Percentiles rank a stretch among this genome's conserved stretches.
phyloP scores from a whole-genome alignment of 2,797 vertebrate species.

The Diplodus puntazzo region DNA sequence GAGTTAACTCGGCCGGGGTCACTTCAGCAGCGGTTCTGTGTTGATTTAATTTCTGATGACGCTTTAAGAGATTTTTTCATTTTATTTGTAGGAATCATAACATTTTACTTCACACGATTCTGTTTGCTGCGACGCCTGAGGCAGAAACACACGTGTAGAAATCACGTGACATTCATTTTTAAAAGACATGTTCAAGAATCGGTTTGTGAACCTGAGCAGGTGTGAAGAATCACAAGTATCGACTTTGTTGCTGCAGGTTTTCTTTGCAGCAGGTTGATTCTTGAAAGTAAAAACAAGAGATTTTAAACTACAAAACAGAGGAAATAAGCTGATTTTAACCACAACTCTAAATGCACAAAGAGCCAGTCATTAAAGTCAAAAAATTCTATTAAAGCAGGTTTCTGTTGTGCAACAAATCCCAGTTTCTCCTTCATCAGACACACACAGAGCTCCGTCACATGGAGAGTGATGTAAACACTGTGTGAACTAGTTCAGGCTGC shows the following conservation, averaged over 20 bases:
- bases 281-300: neutral
- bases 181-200: neutral
- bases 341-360: neutral
- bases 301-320: neutral
- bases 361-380: neutral
- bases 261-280: neutral
- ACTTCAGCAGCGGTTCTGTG: no score
- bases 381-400: neutral
- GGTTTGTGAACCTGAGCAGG: no score
- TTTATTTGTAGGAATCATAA: neutral
- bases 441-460: neutral
- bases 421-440: neutral
- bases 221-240: no score
- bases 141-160: neutral
- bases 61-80: neutral
- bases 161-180: neutral
- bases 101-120: no score
- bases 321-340: neutral
- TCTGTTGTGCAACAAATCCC: neutral
- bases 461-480: constrained; percentile 8
- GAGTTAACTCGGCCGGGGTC: constrained; percentile 14
- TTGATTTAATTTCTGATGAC: neutral
- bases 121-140: neutral
- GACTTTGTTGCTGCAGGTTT: neutral
- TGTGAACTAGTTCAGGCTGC: constrained; percentile 29